phyloP scores from a whole-genome alignment of 2,888 invertebrate species.

The Archaeoteleia sp. region DNA sequence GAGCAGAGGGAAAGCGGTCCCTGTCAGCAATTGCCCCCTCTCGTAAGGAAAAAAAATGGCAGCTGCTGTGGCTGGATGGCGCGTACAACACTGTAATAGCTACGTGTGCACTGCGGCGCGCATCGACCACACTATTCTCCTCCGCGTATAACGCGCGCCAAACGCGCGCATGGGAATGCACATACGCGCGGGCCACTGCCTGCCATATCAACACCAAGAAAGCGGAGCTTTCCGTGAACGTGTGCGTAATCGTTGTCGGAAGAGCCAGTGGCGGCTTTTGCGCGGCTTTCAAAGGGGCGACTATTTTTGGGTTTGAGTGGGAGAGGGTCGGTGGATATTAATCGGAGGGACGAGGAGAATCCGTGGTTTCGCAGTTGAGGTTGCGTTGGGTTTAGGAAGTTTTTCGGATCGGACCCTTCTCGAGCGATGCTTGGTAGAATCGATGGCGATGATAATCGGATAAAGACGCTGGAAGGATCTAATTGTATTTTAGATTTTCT shows the following conservation, averaged over 20 bases:
- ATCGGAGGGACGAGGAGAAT: no score
- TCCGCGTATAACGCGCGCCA: constrained; percentile 67
- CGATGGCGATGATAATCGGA: no score
- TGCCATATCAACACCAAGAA: constrained; percentile 1
- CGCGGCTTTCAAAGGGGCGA: not conserved
- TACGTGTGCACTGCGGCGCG: constrained; percentile 30
- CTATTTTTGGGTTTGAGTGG: no score
- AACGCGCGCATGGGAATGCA: constrained; percentile 57
- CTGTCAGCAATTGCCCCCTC: constrained; percentile 73
- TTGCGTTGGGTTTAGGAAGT: no score
- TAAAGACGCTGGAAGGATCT: no score
- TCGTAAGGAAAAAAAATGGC: constrained; percentile 75
- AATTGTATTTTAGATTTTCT: no score
- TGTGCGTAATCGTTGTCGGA: not conserved
- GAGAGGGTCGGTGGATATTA: no score
- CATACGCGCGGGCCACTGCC: constrained; percentile 8
- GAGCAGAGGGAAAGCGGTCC: constrained; percentile 68
- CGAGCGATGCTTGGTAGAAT: no score
- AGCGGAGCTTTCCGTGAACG: constrained; percentile 1
- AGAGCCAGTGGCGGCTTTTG: not conserved
- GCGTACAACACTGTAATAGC: constrained; percentile 63
- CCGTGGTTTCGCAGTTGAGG: no score
- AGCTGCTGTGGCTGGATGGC: constrained; percentile 77
- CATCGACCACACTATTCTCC: constrained; percentile 58
- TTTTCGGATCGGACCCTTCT: no score